A percentile compares a stretch with the other conserved stretches of the same genome.
Evolutionary conservation across 2,888 invertebrate species (phyloP).

Genomic region (Mimachlamys varia): DNA sequence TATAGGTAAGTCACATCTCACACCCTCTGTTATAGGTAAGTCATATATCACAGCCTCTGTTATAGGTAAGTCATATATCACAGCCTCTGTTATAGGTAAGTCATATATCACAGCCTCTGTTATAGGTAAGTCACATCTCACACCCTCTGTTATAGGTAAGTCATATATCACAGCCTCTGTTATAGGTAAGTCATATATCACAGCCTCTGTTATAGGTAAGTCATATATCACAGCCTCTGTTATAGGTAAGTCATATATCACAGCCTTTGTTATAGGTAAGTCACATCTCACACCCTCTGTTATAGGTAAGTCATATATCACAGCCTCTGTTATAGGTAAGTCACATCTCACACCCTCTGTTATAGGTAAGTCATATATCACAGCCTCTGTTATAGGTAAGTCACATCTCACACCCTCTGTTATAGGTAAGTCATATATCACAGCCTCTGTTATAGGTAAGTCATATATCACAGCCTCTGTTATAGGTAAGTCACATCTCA

Average conservation of each 20-base stretch:
- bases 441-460: not conserved
- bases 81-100: not conserved
- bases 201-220: not conserved
- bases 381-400: slow-evolving; percentile 76
- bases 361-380: too few relatives aligned
- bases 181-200: not conserved
- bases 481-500: not conserved
- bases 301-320: not conserved
- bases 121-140: not conserved
- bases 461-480: not conserved
- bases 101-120: not conserved
- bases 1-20: not conserved
- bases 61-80: not conserved
- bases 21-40: not conserved
- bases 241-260: not conserved
- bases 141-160: not conserved
- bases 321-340: not conserved
- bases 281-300: not conserved
- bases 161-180: not conserved
- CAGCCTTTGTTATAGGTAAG: not conserved
- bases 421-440: not conserved
- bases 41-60: not conserved
- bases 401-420: not conserved
- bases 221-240: not conserved
- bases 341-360: not conserved